Percentiles rank a stretch among this genome's conserved stretches.
Conservation (phyloP, 2,797 vertebrate genomes). For the Nyctibius grandis region DNA sequence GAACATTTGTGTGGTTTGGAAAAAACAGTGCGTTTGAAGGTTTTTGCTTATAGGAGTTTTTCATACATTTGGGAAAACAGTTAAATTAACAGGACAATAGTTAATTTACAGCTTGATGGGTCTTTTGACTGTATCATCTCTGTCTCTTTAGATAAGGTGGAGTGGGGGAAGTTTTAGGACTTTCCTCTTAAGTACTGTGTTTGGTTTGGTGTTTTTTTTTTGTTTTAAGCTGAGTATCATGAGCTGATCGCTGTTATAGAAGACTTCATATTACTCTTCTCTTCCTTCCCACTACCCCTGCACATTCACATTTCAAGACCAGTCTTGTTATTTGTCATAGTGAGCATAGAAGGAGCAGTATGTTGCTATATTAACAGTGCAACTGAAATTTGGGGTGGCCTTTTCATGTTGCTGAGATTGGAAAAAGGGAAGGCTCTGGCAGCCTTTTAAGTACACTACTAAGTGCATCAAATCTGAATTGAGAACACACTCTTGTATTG, state of each 20-base stretch:
- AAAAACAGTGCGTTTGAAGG: neutral
- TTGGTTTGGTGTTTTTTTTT: neutral
- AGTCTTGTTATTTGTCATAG: neutral
- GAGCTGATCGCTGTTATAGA: neutral
- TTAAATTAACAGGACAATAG: neutral
- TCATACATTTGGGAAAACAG: neutral
- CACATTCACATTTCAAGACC: neutral
- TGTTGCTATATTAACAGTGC: neutral
- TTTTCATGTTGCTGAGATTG: neutral
- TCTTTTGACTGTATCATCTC: neutral
- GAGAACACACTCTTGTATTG: neutral
- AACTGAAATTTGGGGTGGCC: neutral
- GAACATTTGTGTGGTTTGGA: neutral
- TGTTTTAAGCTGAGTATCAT: neutral
- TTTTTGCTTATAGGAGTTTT: neutral
- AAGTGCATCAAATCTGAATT: neutral
- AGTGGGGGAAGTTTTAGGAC: rapidly evolving
- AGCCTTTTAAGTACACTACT: rapidly evolving
- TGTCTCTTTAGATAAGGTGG: neutral
- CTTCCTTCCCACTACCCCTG: neutral
- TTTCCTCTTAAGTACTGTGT: neutral
- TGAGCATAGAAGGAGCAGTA: neutral
- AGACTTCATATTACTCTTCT: neutral
- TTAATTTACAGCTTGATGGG: neutral
- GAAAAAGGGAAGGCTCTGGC: neutral